Conservation (phyloP, 2,113 vertebrate genomes). For the Nothocercus julius region DNA sequence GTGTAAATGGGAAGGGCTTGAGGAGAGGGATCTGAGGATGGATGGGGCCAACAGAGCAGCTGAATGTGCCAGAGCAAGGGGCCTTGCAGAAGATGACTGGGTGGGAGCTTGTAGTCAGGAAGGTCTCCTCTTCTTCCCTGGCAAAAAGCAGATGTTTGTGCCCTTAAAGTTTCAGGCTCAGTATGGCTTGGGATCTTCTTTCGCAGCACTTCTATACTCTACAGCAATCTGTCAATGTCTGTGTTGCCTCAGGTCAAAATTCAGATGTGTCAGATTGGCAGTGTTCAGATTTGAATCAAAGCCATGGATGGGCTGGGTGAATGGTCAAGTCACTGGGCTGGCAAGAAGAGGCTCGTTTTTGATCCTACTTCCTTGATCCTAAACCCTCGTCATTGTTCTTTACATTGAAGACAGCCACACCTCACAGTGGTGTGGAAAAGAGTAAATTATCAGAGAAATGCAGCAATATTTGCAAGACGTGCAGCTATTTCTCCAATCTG, state of each 20-base stretch:
- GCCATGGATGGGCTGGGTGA: neutral
- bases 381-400: neutral
- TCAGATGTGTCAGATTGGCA: neutral
- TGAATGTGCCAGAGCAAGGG: neutral
- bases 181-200: neutral
- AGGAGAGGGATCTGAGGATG: neutral
- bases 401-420: neutral
- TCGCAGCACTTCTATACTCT: neutral
- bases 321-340: neutral
- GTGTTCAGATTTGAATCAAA: neutral
- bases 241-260: neutral
- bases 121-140: neutral
- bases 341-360: neutral
- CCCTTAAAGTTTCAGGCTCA: neutral
- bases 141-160: rapidly evolving
- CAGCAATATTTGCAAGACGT: neutral
- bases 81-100: neutral
- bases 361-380: neutral
- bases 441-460: neutral
- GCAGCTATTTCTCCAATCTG: neutral
- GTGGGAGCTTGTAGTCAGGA: neutral
- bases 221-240: neutral
- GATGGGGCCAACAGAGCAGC: neutral
- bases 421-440: neutral
- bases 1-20: neutral